These are phyloP conservation scores for Aporrectodea caliginosa DNA, from an alignment of 1,140 invertebrate genomes.

Conservation along the genomic window DNA sequence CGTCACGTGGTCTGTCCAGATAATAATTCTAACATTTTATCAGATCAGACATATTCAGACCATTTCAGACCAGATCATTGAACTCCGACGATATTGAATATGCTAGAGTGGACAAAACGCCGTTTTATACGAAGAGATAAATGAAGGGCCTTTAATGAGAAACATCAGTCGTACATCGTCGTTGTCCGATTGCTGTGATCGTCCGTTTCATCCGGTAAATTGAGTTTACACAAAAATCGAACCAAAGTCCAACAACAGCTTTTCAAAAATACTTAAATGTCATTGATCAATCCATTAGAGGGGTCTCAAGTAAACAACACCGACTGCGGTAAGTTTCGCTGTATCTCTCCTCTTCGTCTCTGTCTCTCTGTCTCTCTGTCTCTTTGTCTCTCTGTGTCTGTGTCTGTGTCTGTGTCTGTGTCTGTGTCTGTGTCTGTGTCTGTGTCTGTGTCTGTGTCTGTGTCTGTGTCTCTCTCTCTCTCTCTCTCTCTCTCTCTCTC, in stretches of 20 bases:
- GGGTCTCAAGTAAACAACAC: neutral
- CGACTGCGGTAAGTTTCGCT: neutral
- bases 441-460: slow-evolving; percentile 7
- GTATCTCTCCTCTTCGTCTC: neutral
- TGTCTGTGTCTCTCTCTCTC: slow-evolving; percentile 19
- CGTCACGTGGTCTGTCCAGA: too few relatives aligned
- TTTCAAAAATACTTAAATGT: neutral
- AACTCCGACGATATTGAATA: too few relatives aligned
- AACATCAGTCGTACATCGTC: neutral
- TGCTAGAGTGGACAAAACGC: too few relatives aligned
- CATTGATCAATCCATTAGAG: neutral
- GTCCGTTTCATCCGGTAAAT: neutral
- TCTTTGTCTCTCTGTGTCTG: slow-evolving; percentile 14
- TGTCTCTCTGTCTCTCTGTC: slow-evolving; percentile 19
- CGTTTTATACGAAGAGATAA: too few relatives aligned
- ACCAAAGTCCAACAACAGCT: too few relatives aligned
- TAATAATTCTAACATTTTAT: too few relatives aligned
- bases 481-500: slow-evolving; percentile 27
- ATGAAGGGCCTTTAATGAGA: too few relatives aligned
- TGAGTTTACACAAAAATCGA: neutral
- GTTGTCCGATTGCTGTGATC: neutral
- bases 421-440: slow-evolving; percentile 9
- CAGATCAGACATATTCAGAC: too few relatives aligned
- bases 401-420: slow-evolving; percentile 4
- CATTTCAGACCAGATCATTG: too few relatives aligned